phyloP scores from a whole-genome alignment of 2,113 vertebrate genomes.

The Hemicordylus capensis region DNA sequence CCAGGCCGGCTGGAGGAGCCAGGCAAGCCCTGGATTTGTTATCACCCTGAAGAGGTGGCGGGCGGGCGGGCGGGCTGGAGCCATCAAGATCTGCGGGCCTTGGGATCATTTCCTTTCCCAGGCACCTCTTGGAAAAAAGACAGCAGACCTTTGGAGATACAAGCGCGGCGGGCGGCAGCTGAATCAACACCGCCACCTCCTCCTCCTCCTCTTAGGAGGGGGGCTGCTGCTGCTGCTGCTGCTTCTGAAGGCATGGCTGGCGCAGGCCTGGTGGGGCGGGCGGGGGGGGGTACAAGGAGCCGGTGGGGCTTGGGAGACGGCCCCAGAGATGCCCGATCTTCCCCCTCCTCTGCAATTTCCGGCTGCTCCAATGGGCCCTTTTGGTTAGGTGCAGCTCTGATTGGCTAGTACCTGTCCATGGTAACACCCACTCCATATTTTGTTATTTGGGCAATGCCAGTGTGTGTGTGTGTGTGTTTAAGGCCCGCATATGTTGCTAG shows the following conservation, averaged over 20 bases:
- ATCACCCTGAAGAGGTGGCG: slow-evolving; percentile 59
- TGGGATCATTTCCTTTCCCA: slow-evolving; percentile 73
- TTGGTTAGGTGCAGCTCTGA: too few species aligned
- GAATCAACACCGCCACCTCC: slow-evolving; percentile 33
- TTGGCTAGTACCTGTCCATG: too few species aligned
- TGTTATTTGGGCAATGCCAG: too few species aligned
- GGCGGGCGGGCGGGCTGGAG: slow-evolving; percentile 68
- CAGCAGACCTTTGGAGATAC: slow-evolving; percentile 18
- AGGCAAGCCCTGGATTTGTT: slow-evolving; percentile 19
- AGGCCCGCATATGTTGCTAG: too few species aligned
- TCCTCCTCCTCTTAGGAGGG: slow-evolving; percentile 35
- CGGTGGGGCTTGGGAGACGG: background rate
- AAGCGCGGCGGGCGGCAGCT: slow-evolving; percentile 4
- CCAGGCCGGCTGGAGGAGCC: background rate
- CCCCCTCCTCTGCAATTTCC: too few species aligned
- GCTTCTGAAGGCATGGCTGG: background rate
- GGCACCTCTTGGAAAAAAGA: slow-evolving; percentile 44
- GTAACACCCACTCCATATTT: too few species aligned
- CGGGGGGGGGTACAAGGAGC: background rate
- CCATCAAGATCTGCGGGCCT: slow-evolving; percentile 72
- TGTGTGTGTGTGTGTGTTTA: too few species aligned
- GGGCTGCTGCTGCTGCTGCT: too few species aligned
- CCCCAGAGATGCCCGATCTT: too few species aligned
- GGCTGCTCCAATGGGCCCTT: background rate
- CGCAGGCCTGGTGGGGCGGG: background rate